A percentile compares a stretch with the other conserved stretches of the same genome.
Conservation (phyloP, 37 sponge, comb jelly and placozoan species). For the Geodia barretti region DNA sequence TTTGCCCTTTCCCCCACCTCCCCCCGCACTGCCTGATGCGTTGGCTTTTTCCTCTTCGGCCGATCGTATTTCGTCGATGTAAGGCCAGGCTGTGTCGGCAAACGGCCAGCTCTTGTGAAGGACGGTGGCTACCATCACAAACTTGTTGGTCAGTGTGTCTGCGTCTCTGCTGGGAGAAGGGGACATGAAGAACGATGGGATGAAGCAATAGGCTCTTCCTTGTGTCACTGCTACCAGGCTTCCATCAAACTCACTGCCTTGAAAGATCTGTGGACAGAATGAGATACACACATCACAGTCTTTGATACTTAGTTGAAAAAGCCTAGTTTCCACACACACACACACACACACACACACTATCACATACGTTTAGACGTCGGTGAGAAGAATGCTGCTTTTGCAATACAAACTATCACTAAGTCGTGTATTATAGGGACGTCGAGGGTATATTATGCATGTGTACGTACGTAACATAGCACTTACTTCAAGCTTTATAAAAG, state of each 20-base stretch:
- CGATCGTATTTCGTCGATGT: slow-evolving; percentile 7
- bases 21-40: slow-evolving; percentile 3
- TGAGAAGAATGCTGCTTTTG: too few relatives aligned
- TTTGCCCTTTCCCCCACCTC: background rate
- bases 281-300: too few relatives aligned
- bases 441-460: too few relatives aligned
- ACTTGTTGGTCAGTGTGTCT: slow-evolving; percentile 69
- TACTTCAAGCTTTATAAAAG: slow-evolving; percentile 81
- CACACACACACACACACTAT: too few relatives aligned
- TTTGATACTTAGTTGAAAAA: too few relatives aligned
- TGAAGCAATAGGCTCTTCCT: slow-evolving; percentile 77
- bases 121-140: slow-evolving; percentile 73
- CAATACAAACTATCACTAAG: too few relatives aligned
- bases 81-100: slow-evolving; percentile 78
- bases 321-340: too few relatives aligned
- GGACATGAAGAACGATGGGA: slow-evolving; percentile 65
- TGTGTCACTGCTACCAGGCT: slow-evolving; percentile 21
- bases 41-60: slow-evolving; percentile 20
- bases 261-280: too few relatives aligned
- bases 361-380: too few relatives aligned
- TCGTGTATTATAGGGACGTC: too few relatives aligned
- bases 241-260: too few relatives aligned
- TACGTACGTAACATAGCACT: too few relatives aligned
- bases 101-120: slow-evolving; percentile 77
- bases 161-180: slow-evolving; percentile 15